Evolutionary conservation across 2,113 vertebrate genomes (phyloP).

Genomic region (Polyodon spathula): DNA sequence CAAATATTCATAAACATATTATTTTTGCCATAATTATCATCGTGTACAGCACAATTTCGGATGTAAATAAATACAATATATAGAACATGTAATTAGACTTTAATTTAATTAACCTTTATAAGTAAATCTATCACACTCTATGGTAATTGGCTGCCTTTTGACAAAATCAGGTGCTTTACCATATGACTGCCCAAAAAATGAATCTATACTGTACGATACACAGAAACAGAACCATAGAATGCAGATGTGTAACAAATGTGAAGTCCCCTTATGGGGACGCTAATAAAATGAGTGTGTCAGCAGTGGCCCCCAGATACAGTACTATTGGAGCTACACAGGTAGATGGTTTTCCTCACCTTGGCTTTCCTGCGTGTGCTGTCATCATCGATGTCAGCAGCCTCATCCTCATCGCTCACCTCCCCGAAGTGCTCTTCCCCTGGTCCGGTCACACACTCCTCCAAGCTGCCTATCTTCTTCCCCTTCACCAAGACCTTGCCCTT

Average conservation of each 20-base stretch:
- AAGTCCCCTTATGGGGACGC: not conserved
- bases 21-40: too few relatives aligned
- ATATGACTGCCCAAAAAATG: too few relatives aligned
- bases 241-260: too few relatives aligned
- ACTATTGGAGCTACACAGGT: not conserved
- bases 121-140: too few relatives aligned
- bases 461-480: conserved; percentile 70
- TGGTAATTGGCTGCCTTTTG: too few relatives aligned
- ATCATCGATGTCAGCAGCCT: conserved; percentile 45
- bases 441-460: conserved; percentile 51
- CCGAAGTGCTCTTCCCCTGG: conserved; percentile 48
- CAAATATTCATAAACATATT: too few relatives aligned
- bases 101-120: too few relatives aligned
- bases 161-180: too few relatives aligned
- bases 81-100: too few relatives aligned
- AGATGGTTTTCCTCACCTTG: conserved; percentile 51
- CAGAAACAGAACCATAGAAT: not conserved
- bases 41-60: too few relatives aligned
- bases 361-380: conserved; percentile 43
- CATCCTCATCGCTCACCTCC: conserved; percentile 55
- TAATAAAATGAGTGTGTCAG: not conserved
- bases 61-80: too few relatives aligned
- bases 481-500: conserved; percentile 80
- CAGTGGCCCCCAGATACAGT: not conserved
- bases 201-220: too few relatives aligned